These are phyloP conservation scores for Patella depressa DNA, from an alignment of 2,888 invertebrate species.

Conservation along the genomic window DNA sequence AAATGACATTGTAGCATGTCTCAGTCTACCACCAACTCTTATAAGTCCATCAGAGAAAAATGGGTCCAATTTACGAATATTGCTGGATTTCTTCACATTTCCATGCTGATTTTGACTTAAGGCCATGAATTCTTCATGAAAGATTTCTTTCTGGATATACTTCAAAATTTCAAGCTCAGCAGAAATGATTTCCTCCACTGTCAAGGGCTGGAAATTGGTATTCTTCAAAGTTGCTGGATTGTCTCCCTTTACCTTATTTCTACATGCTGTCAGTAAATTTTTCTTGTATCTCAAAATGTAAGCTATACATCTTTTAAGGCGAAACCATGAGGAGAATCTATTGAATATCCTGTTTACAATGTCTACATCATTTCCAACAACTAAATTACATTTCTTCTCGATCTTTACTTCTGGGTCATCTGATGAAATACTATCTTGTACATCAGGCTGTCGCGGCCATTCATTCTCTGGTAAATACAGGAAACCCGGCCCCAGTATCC, in stretches of 20 bases:
- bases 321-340: constrained; percentile 2
- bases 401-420: constrained; percentile 12
- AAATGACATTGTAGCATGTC: background rate
- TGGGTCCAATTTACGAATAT: constrained; percentile 14
- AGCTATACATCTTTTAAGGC: constrained; percentile 5
- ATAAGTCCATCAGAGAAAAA: background rate
- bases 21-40: constrained; percentile 12
- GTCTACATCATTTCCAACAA: background rate
- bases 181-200: constrained; percentile 1
- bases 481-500: constrained; percentile 14
- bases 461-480: constrained; percentile 3
- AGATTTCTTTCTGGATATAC: constrained; percentile 15
- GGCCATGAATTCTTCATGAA: constrained; percentile 4
- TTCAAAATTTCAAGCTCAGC: constrained; percentile 14
- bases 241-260: background rate
- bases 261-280: background rate
- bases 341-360: constrained; percentile 3
- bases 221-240: background rate
- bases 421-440: background rate
- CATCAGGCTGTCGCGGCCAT: too few species aligned
- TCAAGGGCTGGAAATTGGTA: background rate
- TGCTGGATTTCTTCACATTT: constrained; percentile 10
- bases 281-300: constrained; percentile 1
- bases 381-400: background rate
- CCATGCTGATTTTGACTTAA: background rate